These are phyloP conservation scores for Hydrozoanthus gracilis DNA, from an alignment of 92 coral and sea anemone genomes.

Conservation along the genomic window DNA sequence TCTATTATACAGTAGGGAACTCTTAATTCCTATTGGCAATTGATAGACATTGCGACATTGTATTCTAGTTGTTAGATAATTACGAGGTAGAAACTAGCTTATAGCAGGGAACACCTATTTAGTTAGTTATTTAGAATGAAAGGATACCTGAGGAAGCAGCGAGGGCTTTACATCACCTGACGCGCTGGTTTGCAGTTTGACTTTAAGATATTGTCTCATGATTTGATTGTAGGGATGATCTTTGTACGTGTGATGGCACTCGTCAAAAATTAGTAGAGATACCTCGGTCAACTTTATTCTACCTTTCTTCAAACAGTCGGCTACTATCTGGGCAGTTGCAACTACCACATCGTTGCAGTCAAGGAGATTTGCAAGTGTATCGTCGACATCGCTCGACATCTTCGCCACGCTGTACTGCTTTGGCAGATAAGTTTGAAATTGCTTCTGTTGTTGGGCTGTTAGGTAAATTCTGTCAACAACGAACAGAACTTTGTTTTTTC, in stretches of 20 bases:
- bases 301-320: constrained; percentile 74
- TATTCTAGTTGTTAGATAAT: neutral
- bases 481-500: constrained; percentile 68
- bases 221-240: constrained; percentile 89
- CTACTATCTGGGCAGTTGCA: constrained; percentile 92
- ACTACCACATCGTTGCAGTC: constrained; percentile 70
- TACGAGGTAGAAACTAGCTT: neutral
- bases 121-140: too few relatives aligned
- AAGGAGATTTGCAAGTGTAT: constrained; percentile 63
- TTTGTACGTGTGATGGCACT: constrained; percentile 91
- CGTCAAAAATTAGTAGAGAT: constrained; percentile 86
- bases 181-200: constrained; percentile 67
- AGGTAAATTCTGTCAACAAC: constrained; percentile 93
- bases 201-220: constrained; percentile 81
- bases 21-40: too few relatives aligned
- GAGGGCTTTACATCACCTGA: constrained; percentile 27
- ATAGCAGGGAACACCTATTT: neutral
- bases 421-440: constrained; percentile 74
- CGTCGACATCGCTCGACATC: constrained; percentile 75
- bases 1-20: too few relatives aligned
- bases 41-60: neutral
- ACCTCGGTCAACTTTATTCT: constrained; percentile 64
- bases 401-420: constrained; percentile 67
- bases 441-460: constrained; percentile 84
- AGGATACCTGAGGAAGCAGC: constrained; percentile 41